Evolutionary conservation across 2,888 invertebrate species (phyloP).

Genomic region (Ischnus inquisitorius): DNA sequence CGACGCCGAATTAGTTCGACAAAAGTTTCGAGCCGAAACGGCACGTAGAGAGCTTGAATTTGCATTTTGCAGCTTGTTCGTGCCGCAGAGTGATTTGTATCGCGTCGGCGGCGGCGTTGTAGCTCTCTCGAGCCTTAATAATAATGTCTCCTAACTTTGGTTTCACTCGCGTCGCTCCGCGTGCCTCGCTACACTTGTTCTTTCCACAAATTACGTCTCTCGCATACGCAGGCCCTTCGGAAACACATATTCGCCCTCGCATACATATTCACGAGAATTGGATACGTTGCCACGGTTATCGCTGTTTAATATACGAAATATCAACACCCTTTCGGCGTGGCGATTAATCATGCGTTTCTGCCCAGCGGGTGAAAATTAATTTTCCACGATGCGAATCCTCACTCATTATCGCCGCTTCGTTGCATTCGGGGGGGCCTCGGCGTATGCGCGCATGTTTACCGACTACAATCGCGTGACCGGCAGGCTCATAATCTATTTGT

Average conservation of each 20-base stretch:
- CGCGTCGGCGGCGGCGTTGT: not conserved
- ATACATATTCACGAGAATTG: not conserved
- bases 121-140: conserved; percentile 23
- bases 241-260: not conserved
- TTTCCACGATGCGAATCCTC: conserved; percentile 16
- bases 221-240: not conserved
- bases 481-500: conserved; percentile 25
- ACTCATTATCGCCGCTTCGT: not conserved
- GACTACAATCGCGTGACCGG: conserved; percentile 2
- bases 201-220: not conserved
- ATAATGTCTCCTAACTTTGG: not conserved
- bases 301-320: conserved; percentile 19
- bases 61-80: conserved; percentile 3
- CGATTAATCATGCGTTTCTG: conserved; percentile 14
- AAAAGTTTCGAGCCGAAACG: too few species aligned
- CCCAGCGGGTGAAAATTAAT: conserved; percentile 29
- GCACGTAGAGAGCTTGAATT: too few species aligned
- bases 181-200: not conserved
- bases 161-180: not conserved
- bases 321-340: not conserved
- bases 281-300: conserved; percentile 10
- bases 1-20: too few species aligned
- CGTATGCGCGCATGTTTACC: conserved; percentile 13
- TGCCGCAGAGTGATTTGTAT: conserved; percentile 21
- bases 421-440: not conserved